A percentile compares a stretch with the other conserved stretches of the same genome.
These are phyloP conservation scores for Digitonthophagus gazella DNA, from an alignment of 2,888 invertebrate species.

Conservation along the genomic window DNA sequence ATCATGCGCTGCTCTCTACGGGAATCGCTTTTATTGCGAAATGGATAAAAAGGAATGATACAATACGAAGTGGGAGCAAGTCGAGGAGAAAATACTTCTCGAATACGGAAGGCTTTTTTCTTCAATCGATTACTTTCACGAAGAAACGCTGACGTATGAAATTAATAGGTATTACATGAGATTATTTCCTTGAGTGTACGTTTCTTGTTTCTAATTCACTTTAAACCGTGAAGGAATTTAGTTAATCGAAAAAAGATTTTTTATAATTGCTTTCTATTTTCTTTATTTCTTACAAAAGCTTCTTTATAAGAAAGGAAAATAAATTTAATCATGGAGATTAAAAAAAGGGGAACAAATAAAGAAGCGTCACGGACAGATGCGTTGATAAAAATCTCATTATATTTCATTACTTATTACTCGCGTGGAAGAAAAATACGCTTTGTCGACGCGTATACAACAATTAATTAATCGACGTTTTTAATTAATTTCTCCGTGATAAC, in stretches of 20 bases:
- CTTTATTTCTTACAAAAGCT: no score
- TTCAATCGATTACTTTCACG: background rate
- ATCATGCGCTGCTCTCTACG: background rate
- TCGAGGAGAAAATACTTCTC: background rate
- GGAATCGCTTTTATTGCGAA: background rate
- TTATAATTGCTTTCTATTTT: no score
- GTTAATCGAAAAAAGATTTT: no score
- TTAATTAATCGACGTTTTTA: background rate
- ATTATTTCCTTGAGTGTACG: background rate
- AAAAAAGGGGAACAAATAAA: background rate
- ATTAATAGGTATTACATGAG: background rate
- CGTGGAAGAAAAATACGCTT: background rate
- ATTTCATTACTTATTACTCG: background rate
- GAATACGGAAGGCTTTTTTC: background rate
- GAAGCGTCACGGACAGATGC: background rate
- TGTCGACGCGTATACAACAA: background rate
- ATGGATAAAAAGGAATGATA: background rate
- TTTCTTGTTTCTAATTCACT: background rate
- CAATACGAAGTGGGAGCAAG: background rate
- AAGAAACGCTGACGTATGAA: background rate
- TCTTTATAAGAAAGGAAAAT: no score
- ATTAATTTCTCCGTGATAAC: background rate
- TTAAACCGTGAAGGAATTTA: no score
- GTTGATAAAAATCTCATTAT: background rate
- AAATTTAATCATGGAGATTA: background rate